Evolutionary conservation across 2,888 invertebrate genomes (phyloP), one percentile per base, ranked within the genome.

Genomic region (Villa cingulata): DNA sequence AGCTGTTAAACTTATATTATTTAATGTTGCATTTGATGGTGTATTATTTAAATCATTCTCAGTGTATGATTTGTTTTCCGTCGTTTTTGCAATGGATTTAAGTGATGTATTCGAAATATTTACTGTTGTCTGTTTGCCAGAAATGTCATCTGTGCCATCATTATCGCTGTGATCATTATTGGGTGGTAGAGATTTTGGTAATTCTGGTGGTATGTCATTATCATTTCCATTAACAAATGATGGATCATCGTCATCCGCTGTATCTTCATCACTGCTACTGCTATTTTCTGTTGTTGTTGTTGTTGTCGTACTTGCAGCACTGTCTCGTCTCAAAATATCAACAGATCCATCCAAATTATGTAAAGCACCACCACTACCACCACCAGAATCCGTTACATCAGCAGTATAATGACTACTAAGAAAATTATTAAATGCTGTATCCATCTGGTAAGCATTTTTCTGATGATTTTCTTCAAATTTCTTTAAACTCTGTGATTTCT

Each of bases 401-500:
- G 18, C 42, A 17, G 32, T 37, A 38, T 29, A 20, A 32, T 43
- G 38, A 29, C 16, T 57, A 45, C 51, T 57, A 41, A 62, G 54
- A 51, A 59, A 62, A 49, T 43, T 58, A 45, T 56, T 59, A 14
- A 59, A 53, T 37, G 59, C 59, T 2, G 54, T 37, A 51, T 60
- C 53, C 16, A 23, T 49, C 37, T 61, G 53, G 52, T 55, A 55
- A 38, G 43, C 46, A 37, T 34, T 48, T 27, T 39, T 46, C 48
- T 45, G 55, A 48, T 45, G 55, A 45, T 34, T 55, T 66, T 66
- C 37, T 60, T 36, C 47, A 32, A 47, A 12, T 36, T 55, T 54
- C 37, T 57, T 55, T 39, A 72, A 52, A 47, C 64, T 68, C 45
- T 68, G 65, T 12, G 66, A 62, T 56, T 77, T 77, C 54, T 78